Percentiles rank a stretch among this genome's conserved stretches.
Conservation (phyloP, 2,888 invertebrate species). For the Pegoplata infirma region DNA sequence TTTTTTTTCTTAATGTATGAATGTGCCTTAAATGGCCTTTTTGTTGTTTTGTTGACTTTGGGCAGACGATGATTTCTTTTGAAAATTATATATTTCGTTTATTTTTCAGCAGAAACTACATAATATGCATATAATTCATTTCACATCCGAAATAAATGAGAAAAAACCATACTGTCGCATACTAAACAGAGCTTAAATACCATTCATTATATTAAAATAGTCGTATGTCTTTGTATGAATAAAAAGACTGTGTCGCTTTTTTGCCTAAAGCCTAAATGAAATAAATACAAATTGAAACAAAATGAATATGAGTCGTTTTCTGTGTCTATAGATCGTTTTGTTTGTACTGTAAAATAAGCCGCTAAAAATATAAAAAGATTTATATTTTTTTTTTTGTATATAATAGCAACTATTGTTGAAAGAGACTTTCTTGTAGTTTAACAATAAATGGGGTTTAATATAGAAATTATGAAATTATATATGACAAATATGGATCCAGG, state of each 20-base stretch:
- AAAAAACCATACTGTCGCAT: constrained; percentile 45
- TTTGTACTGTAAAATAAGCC: too few relatives aligned
- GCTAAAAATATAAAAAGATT: too few relatives aligned
- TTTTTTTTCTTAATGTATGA: constrained; percentile 2
- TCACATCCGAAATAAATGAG: neutral
- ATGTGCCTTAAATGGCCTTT: constrained; percentile 24
- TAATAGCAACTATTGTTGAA: too few relatives aligned
- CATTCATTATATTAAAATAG: constrained; percentile 43
- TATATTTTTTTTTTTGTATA: too few relatives aligned
- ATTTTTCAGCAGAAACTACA: too few relatives aligned
- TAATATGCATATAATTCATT: constrained; percentile 19
- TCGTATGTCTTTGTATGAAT: constrained; percentile 11
- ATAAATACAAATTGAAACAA: constrained; percentile 21
- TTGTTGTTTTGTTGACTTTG: constrained; percentile 21
- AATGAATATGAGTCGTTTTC: constrained; percentile 30
- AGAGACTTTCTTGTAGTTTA: too few relatives aligned
- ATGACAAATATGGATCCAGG: too few relatives aligned
- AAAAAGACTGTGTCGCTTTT: neutral
- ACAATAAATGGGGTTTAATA: too few relatives aligned
- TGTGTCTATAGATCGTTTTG: too few relatives aligned
- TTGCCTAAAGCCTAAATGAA: neutral
- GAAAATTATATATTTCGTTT: constrained; percentile 1
- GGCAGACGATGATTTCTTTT: constrained; percentile 12
- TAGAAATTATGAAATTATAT: too few relatives aligned
- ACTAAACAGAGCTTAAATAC: constrained; percentile 51